Evolutionary conservation across 2,113 vertebrate genomes (phyloP).

Genomic region (Nymphicus hollandicus): DNA sequence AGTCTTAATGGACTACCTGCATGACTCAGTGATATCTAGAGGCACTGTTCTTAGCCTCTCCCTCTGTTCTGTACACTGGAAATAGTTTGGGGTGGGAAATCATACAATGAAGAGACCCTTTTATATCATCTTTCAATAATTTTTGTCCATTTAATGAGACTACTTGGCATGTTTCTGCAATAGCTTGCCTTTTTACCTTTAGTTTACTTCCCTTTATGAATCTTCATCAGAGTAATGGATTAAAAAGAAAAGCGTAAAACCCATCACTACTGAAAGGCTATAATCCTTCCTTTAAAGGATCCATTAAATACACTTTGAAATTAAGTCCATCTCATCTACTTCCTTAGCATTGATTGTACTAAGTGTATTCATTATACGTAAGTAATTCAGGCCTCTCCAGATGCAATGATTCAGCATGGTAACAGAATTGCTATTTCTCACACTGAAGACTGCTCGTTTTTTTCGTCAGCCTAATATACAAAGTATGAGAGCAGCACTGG

Average conservation of each 20-base stretch:
- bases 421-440: background rate
- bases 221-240: background rate
- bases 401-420: background rate
- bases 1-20: slow-evolving; percentile 23
- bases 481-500: accelerated
- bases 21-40: background rate
- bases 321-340: background rate
- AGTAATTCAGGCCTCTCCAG: background rate
- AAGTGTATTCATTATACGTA: no score
- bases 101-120: background rate
- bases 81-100: background rate
- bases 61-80: background rate
- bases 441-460: accelerated
- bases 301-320: background rate
- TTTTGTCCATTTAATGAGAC: background rate
- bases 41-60: background rate
- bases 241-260: background rate
- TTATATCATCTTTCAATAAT: background rate
- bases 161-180: background rate
- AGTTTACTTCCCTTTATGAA: background rate
- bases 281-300: background rate
- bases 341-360: background rate
- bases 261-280: background rate
- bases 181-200: background rate
- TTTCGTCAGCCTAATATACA: no score